Evolutionary conservation across 2,113 vertebrate genomes (phyloP).

Genomic region (Colistium nudipinnis): DNA sequence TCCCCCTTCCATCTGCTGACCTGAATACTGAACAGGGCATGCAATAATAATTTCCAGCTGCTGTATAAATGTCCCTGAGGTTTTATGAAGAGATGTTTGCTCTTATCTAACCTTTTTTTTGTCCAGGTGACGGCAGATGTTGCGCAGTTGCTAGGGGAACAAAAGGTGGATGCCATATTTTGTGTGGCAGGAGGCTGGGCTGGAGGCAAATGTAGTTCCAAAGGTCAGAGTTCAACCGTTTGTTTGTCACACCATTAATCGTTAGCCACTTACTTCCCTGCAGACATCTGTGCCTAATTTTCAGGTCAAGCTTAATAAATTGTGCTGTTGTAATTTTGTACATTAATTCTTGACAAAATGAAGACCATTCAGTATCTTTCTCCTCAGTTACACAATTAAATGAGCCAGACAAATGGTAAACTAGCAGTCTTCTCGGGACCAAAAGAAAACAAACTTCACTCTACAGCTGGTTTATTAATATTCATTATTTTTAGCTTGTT

Average conservation of each 20-base stretch:
- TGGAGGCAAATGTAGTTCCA: conserved; percentile 92
- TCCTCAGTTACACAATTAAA: not conserved
- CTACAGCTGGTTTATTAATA: too few relatives aligned
- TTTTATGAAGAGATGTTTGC: conserved; percentile 9
- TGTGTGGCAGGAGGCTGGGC: conserved; percentile 98
- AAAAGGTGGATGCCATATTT: conserved; percentile 93
- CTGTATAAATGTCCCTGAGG: not conserved
- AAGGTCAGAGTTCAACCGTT: conserved; percentile 80
- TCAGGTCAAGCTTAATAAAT: not conserved
- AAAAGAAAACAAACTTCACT: too few relatives aligned
- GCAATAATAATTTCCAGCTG: conserved; percentile 3
- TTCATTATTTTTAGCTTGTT: too few relatives aligned
- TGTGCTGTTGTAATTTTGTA: not conserved
- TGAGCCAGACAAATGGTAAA: too few relatives aligned
- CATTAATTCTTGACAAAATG: not conserved
- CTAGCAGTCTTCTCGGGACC: too few relatives aligned
- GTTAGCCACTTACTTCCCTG: conserved; percentile 19
- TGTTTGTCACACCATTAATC: conserved; percentile 52
- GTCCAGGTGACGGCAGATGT: conserved; percentile 90
- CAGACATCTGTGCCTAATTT: not conserved
- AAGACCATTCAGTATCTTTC: not conserved
- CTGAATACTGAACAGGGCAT: conserved; percentile 1
- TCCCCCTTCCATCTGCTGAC: not conserved
- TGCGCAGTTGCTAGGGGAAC: conserved; percentile 86
- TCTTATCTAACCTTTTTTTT: conserved; percentile 15